phyloP scores from a whole-genome alignment of 2,888 invertebrate genomes.

The Eurytoma adleriae region DNA sequence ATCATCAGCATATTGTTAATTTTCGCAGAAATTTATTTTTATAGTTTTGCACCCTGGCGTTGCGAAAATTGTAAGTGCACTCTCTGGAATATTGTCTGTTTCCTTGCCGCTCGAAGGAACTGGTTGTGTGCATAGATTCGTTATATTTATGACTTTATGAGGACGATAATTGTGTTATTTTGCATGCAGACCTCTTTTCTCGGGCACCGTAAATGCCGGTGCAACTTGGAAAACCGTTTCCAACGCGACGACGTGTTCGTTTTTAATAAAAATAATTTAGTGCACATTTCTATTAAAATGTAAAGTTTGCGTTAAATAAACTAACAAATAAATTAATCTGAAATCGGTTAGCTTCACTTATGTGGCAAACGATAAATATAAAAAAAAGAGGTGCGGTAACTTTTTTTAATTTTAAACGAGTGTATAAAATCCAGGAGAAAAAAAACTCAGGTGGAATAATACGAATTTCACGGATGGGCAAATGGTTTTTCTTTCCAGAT shows the following conservation, averaged over 20 bases:
- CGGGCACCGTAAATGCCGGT: not conserved
- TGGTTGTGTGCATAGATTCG: not conserved
- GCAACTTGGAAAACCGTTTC: not conserved
- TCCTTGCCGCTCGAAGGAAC: not conserved
- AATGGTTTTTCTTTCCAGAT: not conserved
- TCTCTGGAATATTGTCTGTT: slow-evolving; percentile 1
- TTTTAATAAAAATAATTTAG: slow-evolving; percentile 36
- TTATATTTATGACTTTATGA: slow-evolving; percentile 39
- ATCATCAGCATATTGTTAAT: not conserved
- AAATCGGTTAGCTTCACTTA: too few species aligned
- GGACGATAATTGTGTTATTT: slow-evolving; percentile 41
- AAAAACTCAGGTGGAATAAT: not conserved
- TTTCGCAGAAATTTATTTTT: not conserved
- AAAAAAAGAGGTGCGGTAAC: too few species aligned
- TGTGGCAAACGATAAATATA: too few species aligned
- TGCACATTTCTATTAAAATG: too few species aligned
- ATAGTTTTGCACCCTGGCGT: not conserved
- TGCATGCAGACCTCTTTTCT: slow-evolving; percentile 10
- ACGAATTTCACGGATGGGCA: not conserved
- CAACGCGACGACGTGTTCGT: not conserved
- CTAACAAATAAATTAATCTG: too few species aligned
- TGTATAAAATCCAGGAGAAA: not conserved
- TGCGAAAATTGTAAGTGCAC: not conserved
- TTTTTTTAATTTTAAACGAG: too few species aligned
- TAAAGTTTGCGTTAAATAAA: too few species aligned